Evolutionary conservation across 2,797 vertebrate species (phyloP).

Genomic region (Falco rusticolus): DNA sequence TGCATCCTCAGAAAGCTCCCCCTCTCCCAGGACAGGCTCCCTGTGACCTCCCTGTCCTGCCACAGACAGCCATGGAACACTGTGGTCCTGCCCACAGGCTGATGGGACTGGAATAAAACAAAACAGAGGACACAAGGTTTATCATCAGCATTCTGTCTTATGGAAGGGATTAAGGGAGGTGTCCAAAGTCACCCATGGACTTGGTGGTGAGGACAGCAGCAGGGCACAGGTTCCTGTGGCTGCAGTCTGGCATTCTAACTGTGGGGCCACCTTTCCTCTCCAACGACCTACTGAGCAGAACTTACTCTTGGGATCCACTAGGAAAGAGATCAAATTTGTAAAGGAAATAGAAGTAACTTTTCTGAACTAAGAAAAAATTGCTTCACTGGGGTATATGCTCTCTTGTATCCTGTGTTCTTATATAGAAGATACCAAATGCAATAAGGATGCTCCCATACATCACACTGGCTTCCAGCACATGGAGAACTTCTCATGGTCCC

Average conservation of each 20-base stretch:
- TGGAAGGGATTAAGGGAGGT: neutral
- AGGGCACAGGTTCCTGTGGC: neutral
- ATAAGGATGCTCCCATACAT: neutral
- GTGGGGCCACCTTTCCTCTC: neutral
- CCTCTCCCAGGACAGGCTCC: neutral
- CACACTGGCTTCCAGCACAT: neutral
- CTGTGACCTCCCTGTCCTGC: fast-evolving
- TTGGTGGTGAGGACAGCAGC: fast-evolving
- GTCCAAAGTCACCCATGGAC: neutral
- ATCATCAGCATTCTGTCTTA: fast-evolving
- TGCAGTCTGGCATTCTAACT: fast-evolving
- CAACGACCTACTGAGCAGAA: neutral
- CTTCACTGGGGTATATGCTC: neutral
- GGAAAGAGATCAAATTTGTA: neutral
- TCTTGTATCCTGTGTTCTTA: neutral
- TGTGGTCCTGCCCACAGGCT: neutral
- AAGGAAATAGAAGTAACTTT: neutral
- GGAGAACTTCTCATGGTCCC: neutral
- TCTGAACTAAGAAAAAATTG: neutral
- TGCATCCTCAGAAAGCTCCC: neutral
- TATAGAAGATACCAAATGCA: neutral
- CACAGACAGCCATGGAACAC: neutral
- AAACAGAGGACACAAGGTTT: neutral
- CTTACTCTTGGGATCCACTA: neutral
- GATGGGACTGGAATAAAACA: neutral